A percentile compares a stretch with the other conserved stretches of the same genome.
These are phyloP conservation scores for Ceyx margarethae DNA, from an alignment of 2,113 vertebrate genomes.

Conservation along the genomic window DNA sequence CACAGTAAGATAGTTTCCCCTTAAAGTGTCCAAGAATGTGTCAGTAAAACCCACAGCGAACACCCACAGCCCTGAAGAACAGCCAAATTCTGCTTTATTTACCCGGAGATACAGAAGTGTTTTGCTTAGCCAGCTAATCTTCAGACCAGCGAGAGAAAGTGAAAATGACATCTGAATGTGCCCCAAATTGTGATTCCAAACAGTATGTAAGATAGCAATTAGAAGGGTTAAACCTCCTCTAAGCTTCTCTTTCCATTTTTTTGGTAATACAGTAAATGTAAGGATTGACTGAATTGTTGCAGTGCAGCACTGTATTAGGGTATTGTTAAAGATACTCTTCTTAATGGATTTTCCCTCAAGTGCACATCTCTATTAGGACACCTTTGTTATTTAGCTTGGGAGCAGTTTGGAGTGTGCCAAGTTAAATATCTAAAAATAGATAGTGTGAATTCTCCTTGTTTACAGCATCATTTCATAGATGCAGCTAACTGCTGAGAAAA, in stretches of 20 bases:
- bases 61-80: not conserved
- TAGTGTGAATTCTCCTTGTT: not conserved
- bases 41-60: not conserved
- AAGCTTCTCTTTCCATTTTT: not conserved
- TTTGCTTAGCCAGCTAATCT: conserved; percentile 39
- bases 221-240: not conserved
- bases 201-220: not conserved
- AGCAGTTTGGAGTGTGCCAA: not conserved
- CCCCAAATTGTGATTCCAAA: not conserved
- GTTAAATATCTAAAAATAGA: not conserved
- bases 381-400: not conserved
- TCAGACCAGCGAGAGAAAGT: not conserved
- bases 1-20: not conserved
- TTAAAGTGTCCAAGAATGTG: not conserved
- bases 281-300: not conserved
- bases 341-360: not conserved
- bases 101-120: not conserved
- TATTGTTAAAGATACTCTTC: not conserved
- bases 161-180: conserved; percentile 15
- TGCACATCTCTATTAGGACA: not conserved
- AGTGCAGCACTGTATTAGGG: not conserved
- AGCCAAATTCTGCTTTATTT: not conserved
- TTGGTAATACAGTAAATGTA: not conserved
- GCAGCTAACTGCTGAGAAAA: not conserved
- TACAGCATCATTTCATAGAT: not conserved